These are phyloP conservation scores for Euwallacea fornicatus DNA, from an alignment of 1,140 invertebrate species.

Conservation along the genomic window DNA sequence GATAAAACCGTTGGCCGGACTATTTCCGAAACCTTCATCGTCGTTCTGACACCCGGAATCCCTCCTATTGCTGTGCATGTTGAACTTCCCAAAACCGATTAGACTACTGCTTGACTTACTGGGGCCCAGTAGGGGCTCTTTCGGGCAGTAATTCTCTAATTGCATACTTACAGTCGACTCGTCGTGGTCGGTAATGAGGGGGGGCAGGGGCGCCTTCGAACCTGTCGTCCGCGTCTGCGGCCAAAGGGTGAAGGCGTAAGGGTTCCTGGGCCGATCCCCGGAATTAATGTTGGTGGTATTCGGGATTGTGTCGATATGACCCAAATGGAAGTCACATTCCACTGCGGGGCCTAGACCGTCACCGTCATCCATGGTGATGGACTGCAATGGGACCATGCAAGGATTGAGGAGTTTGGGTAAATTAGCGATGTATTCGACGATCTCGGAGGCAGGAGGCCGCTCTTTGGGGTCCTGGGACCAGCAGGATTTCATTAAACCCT, in stretches of 20 bases:
- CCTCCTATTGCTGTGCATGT: constrained; percentile 38
- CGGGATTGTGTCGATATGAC: neutral
- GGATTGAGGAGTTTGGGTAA: constrained; percentile 77
- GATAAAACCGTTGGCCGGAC: constrained; percentile 35
- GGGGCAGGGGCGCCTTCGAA: constrained; percentile 12
- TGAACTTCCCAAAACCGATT: constrained; percentile 43
- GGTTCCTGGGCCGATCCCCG: neutral
- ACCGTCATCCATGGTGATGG: constrained; percentile 66
- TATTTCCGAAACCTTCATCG: constrained; percentile 35
- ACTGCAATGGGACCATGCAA: constrained; percentile 71
- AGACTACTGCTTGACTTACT: constrained; percentile 40
- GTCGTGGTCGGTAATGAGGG: constrained; percentile 12
- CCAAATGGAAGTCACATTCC: neutral
- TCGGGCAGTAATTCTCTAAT: constrained; percentile 48
- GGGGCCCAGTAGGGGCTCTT: constrained; percentile 46
- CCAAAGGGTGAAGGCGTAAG: neutral
- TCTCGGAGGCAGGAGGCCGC: constrained; percentile 73
- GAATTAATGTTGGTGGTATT: too few relatives aligned
- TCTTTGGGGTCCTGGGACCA: constrained; percentile 72
- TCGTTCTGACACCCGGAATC: constrained; percentile 38
- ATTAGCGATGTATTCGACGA: constrained; percentile 77
- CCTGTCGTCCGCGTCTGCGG: neutral
- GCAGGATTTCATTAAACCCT: constrained; percentile 73
- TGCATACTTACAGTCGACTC: constrained; percentile 43
- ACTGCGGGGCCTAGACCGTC: neutral